Evolutionary conservation across 2,888 invertebrate species (phyloP).

Genomic region (Drosophila stalkeri): DNA sequence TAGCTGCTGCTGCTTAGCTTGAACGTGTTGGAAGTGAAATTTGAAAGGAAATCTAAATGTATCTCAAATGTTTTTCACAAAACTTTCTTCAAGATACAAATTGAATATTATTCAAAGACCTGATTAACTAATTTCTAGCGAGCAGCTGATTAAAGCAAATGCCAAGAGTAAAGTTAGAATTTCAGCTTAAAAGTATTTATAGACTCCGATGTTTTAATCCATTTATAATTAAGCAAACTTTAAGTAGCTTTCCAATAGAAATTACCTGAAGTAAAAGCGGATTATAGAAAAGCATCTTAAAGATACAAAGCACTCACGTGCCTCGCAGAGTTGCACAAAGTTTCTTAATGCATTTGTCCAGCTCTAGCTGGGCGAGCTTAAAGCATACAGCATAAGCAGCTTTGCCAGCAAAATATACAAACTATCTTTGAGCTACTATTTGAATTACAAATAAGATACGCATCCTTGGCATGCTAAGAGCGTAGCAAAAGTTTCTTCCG

Average conservation of each 20-base stretch:
- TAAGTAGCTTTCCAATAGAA: not conserved
- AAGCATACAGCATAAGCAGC: not conserved
- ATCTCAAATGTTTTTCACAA: not conserved
- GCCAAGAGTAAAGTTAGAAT: too few relatives aligned
- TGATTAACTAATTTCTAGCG: not conserved
- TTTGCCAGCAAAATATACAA: not conserved
- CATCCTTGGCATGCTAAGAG: not conserved
- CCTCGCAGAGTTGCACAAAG: not conserved
- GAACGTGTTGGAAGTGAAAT: not conserved
- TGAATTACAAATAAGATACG: constrained; percentile 7
- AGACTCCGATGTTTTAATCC: not conserved
- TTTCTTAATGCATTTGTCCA: not conserved
- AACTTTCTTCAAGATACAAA: not conserved
- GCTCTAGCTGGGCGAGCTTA: not conserved
- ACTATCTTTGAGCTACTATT: not conserved
- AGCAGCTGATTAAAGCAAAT: too few relatives aligned
- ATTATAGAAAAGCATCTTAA: not conserved
- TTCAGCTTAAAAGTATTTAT: not conserved
- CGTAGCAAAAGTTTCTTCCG: not conserved
- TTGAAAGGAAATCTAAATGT: not conserved
- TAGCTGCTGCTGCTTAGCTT: not conserved
- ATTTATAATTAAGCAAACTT: not conserved
- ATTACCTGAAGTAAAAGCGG: not conserved
- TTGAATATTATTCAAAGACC: not conserved
- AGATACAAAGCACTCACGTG: not conserved